Evolutionary conservation across 2,888 invertebrate species (phyloP), one percentile per base, ranked within the genome.

Genomic region (Antitype chi): DNA sequence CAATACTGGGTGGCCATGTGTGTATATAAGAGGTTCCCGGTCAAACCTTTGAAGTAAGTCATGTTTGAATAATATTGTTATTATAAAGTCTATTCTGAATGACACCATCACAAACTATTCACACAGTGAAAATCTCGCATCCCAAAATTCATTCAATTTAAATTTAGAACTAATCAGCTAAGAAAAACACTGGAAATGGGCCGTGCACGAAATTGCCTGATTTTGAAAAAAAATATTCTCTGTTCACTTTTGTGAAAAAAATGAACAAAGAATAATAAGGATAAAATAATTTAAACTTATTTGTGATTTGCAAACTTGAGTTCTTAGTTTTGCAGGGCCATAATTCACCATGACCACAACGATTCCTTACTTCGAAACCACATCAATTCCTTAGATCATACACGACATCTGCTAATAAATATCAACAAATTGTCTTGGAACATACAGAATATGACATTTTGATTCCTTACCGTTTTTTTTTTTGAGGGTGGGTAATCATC

Each of bases 1-100:
- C 99, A 99, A 93, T 99, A 99, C 93, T 99, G 99, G 99, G 97
- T 99, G 88, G 99, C 99, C 1, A 97, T 98, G 83, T 98, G 98
- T 91, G 97, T 99, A 4, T 99, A 99, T 93, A 98, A 98, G 90
- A 96, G 98, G 85, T 98, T 99, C 89, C 98, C 99, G 20, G 73
- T 95, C 15, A 96, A 95, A 85, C 88, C 88, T 69, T 93, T 96
- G 72, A 97, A 97, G 97, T 97, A 88, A 94, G 95, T 93, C 2
- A 38, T 60, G 5, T 72, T 78, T 57, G 8, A 59, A 64, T 70
- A 55, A 49, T 55, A 28, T 38, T 60, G 5, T 60, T 23, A n/a
- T 60, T 28, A 64, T 28, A 6, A 9, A 25, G 15, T 69, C 4
- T 53, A 13, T 17, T 20, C n/a, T 74, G 11, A 74, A 32, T 20